phyloP scores from a whole-genome alignment of 1,140 invertebrate species.

The Lepidostoma basale region DNA sequence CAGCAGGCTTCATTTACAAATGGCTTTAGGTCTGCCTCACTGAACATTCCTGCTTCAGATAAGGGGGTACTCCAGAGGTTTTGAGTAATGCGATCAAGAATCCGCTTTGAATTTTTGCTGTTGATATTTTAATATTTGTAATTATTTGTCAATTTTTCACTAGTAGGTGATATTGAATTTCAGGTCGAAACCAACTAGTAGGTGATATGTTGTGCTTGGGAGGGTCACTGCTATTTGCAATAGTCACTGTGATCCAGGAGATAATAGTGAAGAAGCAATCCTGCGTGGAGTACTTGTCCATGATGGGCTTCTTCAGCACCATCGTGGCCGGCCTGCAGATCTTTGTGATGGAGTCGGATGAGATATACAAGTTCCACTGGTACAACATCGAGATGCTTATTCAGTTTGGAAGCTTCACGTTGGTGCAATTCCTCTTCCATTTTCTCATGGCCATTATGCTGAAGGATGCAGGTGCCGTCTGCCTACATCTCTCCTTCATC shows the following conservation, averaged over 20 bases:
- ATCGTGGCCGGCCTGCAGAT: conserved; percentile 80
- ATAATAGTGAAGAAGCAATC: conserved; percentile 81
- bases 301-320: conserved; percentile 83
- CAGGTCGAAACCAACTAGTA: conserved; percentile 78
- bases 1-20: no score
- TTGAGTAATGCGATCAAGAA: no score
- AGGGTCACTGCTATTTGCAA: conserved; percentile 81
- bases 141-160: no score
- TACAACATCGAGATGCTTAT: conserved; percentile 57
- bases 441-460: conserved; percentile 78
- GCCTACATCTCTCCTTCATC: conserved; percentile 81
- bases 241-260: conserved; percentile 85
- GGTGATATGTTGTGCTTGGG: conserved; percentile 84
- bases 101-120: no score
- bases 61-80: no score
- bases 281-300: conserved; percentile 82
- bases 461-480: conserved; percentile 78
- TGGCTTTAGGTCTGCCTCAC: no score
- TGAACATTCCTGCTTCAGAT: no score
- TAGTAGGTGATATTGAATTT: no score
- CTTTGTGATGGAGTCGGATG: conserved; percentile 57
- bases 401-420: conserved; percentile 54
- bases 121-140: no score
- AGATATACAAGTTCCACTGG: conserved; percentile 64
- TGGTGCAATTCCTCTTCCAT: conserved; percentile 77